Evolutionary conservation across 37 sponge, comb jelly and placozoan species (phyloP), one percentile per base, ranked within the genome.

Genomic region (Diacarnus erythraeanus): DNA sequence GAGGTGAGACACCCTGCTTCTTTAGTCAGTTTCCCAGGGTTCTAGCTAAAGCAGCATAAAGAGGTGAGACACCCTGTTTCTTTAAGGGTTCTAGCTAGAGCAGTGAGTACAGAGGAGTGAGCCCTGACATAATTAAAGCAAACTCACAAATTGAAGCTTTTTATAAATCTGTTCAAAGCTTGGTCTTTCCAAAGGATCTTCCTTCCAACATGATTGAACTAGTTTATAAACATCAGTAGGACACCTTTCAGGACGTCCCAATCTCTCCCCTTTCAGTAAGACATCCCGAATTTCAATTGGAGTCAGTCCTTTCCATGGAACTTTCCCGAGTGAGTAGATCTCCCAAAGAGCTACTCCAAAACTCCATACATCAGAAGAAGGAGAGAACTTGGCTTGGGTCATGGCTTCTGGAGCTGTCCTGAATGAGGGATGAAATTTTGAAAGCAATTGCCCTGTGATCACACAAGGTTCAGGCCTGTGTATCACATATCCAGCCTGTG

Each of bases 301-400:
- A 38, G n/a, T n/a, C 20, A 85, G 63, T 30, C 87, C 87, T 38
- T 80, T 34, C 83, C 83, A 91, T 1, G 91, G 91, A 20, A 34
- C 38, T 41, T 64, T 75, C 0, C 83, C 91, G 21, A 76, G 69
- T 8, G 87, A 85, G 80, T 75, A 86, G 66, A 86, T 86, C 78
- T 91, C 91, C 91, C 91, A 91, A 37, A 86, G 41, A 41, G 65
- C 57, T 29, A 91, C 91, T 30, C 78, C 91, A 67, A 71, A 91
- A 65, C 91, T 91, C 91, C 91, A 91, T 22, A 91, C 83, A 59
- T 91, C 91, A 42, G 91, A 91, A 35, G 70, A 60, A 42, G 91
- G 58, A 0, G 91, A 91, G 75, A 84, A 91, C 35, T 69, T 70
- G 21, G 75, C 79, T 12, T 40, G n/a, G 35, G 78, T 79, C 39